Conservation (phyloP, 1,140 invertebrate genomes). For the Papilio polytes region DNA sequence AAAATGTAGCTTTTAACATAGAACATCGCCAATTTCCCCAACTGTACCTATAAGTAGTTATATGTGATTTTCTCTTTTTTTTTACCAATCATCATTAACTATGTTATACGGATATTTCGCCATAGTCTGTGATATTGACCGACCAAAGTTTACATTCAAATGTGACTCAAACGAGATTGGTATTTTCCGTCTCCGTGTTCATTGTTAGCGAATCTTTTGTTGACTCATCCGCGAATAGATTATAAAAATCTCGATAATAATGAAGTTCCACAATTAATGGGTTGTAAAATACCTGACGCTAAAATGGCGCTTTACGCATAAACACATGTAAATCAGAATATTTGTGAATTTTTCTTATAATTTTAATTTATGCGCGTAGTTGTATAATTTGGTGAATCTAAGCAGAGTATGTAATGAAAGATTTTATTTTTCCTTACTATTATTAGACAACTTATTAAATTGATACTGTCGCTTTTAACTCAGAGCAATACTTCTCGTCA, state of each 20-base stretch:
- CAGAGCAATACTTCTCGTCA: too few species aligned
- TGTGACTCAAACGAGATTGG: constrained; percentile 1
- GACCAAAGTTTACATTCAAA: not conserved
- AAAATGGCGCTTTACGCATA: not conserved
- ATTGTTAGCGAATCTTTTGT: constrained; percentile 25
- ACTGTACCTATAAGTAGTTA: too few species aligned
- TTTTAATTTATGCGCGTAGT: not conserved
- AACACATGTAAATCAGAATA: not conserved
- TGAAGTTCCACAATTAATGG: not conserved
- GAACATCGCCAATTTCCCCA: too few species aligned
- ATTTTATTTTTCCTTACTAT: not conserved
- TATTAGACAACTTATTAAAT: too few species aligned
- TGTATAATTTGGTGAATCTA: not conserved
- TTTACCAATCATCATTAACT: not conserved
- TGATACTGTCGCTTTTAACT: too few species aligned
- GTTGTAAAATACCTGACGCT: not conserved
- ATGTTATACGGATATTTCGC: not conserved
- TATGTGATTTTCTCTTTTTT: too few species aligned
- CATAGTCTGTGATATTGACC: not conserved
- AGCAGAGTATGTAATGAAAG: not conserved
- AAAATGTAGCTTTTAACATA: too few species aligned
- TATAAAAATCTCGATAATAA: not conserved
- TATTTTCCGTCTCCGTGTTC: constrained; percentile 26
- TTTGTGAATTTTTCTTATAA: not conserved
- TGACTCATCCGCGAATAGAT: constrained; percentile 26